Base-by-base conservation (phyloP, 2,888 invertebrate genomes). In the Heliconius erato region DNA sequence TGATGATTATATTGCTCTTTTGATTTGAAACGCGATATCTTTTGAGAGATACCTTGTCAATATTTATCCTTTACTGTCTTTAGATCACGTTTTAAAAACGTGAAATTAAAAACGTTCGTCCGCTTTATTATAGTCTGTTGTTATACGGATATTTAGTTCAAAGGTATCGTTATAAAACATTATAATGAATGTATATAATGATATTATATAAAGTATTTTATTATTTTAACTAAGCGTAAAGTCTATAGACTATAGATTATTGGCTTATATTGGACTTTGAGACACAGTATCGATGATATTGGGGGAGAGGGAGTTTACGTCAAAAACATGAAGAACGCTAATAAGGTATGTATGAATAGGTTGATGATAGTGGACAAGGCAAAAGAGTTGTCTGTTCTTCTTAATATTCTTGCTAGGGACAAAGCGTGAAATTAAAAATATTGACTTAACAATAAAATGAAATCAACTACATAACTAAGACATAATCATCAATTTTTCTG, bases 1-100 rank as follows among this genome's bases (percentile, higher is more conserved):
- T 89, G 89, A 87, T 87, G 91, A 94, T 94, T 94, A 93, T 94
- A 92, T 91, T 91, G 93, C 94, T 94, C 94, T 94, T 93, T 94
- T 92, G 91, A 92, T 92, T 90, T 91, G 92, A 93, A 91, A 94
- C 93, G 93, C 92, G 93, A 94, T 93, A 91, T 89, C 89, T 89
- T 90, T 94, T 92, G 89, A 74, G 77, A 74, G 49, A 84, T 26
- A 59, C 59, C 69, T 84, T 79, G 74, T 76, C 54, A 71, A 77
- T 82, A 71, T 81, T 63, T 54, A n/a, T n/a, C 28, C 54, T 26
- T 54, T 69, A 35, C n/a, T 35, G 28, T 65, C 49, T 44, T 40
- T 40, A 19, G 63, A 44, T 67, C 32, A 19, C 16, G 16, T 77
- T 44, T 78, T 67, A 65, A 65, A 44, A 65, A 44, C 1, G 63